Evolutionary conservation across 1,140 invertebrate species (phyloP), one percentile per base, ranked within the genome.

Genomic region (Ooceraea biroi): DNA sequence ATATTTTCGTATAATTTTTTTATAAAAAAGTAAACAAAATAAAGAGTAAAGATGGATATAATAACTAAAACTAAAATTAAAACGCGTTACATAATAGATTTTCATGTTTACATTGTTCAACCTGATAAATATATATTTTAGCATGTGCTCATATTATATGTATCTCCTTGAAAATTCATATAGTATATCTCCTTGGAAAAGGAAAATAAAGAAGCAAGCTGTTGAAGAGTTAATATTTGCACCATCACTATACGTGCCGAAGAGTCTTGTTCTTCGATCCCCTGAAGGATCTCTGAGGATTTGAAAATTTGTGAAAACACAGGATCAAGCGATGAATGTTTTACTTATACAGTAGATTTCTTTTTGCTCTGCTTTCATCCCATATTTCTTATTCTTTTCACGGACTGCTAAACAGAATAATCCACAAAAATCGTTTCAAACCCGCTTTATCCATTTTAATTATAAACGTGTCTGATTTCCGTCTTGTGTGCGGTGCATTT

Each of bases 221-320:
- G 11, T 72, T 72, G 50, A 30, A 71, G 11, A 72, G 46, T 12
- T 17, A 61, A 61, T 74, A 74, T 74, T 61, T 74, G 17, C 22
- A 14, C 1, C 30, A 57, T 36, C 27, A 12, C 19, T 30, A n/a
- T 60, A 44, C 11, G 17, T 46, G 55, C 14, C 22, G 22, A 74
- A 3, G 17, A 73, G n/a, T 74, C 11, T 5, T 60, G 22, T 17
- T 74, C 60, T 74, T 27, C 3, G 11, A 74, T 46, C 5, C 57
- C 7, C 25, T 30, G 50, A 17, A 11, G 27, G n/a, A 69, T 69
- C 72, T 41, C 44, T 12, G 36, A 41, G 11, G 25, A 61, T 61
- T 2, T 27, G 55, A 60, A 60, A 60, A 60, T 74, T 60, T 74
- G 2, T 36, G 7, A 74, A 27, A 74, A 74, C 55, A 74, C 27